Base-by-base conservation (phyloP, 2,888 invertebrate genomes). In the Orchestes rusci region DNA sequence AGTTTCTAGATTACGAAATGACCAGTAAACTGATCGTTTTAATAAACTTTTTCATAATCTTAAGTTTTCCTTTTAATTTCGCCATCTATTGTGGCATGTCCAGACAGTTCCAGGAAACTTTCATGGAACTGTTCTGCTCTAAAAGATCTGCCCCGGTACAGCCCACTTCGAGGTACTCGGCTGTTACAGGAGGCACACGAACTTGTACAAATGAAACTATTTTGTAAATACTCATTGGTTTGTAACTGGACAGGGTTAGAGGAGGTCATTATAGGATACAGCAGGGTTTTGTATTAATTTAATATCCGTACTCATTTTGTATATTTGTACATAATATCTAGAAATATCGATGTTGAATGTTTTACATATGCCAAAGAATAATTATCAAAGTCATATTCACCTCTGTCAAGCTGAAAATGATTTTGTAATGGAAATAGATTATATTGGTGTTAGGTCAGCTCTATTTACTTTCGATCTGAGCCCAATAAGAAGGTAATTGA, bases 1-100 rank as follows among this genome's bases (percentile, higher is more conserved):
- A 75, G 8, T 80, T 86, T 53, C 65, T 88, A 34, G 81, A 89
- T 67, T 88, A 88, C 59, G 73, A 80, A 53, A 77, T 85, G 39
- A 85, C 86, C 12, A 86, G 86, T 62, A 76, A 83, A 16, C 73
- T 87, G 50, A 83, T 89, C 44, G 66, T 86, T 49, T 80, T 90
- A 61, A 89, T 89, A 8, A 94, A 94, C 71, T 91, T 94, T 70
- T 84, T 90, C 65, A 87, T 95, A 48, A 83, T 92, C 45, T 77
- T 91, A 28, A 89, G 89, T 34, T 93, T 93, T 68, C 92, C 92
- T 8, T 84, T 93, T 45, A 93, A 94, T 67, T 94, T 95, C 61
- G 93, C 91, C 48, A 92, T 94, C 53, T 95, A 95, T 63, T 94
- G 93, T 65, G 92, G 92, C 16, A 96, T 95, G 95, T 91, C 90